A percentile compares a stretch with the other conserved stretches of the same genome.
phyloP scores from a whole-genome alignment of 2,888 invertebrate species.

The Cecidostiba fungosa region DNA sequence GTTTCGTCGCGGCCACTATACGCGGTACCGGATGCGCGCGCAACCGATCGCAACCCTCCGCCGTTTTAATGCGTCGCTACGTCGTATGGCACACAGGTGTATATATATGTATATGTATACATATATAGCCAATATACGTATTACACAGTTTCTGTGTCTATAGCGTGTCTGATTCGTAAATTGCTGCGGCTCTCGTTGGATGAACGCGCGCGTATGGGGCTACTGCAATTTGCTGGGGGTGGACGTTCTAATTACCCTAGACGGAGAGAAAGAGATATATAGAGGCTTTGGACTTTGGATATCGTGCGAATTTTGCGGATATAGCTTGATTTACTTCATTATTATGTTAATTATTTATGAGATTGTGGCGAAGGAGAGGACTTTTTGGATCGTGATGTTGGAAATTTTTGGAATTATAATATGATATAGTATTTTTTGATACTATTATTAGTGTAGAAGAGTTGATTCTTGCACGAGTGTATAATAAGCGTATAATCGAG shows the following conservation, averaged over 20 bases:
- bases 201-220: not conserved
- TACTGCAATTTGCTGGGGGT: not conserved
- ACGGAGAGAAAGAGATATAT: not conserved
- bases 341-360: too few relatives aligned
- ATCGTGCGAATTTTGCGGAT: not conserved
- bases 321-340: too few relatives aligned
- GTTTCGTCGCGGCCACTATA: not conserved
- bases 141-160: not conserved
- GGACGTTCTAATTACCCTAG: slow-evolving; percentile 5
- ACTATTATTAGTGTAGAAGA: too few relatives aligned
- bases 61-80: not conserved
- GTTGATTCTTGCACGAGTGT: too few relatives aligned
- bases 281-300: too few relatives aligned
- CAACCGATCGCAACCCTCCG: slow-evolving; percentile 14
- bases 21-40: slow-evolving; percentile 12
- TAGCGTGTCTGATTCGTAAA: slow-evolving; percentile 5
- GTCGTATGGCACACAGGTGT: not conserved
- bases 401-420: too few relatives aligned
- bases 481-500: too few relatives aligned
- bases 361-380: too few relatives aligned
- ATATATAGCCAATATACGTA: too few relatives aligned
- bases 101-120: not conserved
- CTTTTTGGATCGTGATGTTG: too few relatives aligned
- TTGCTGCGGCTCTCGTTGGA: slow-evolving; percentile 1
- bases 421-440: too few relatives aligned